Conservation (phyloP, 2,797 vertebrate species). For the Lophius americanus region DNA sequence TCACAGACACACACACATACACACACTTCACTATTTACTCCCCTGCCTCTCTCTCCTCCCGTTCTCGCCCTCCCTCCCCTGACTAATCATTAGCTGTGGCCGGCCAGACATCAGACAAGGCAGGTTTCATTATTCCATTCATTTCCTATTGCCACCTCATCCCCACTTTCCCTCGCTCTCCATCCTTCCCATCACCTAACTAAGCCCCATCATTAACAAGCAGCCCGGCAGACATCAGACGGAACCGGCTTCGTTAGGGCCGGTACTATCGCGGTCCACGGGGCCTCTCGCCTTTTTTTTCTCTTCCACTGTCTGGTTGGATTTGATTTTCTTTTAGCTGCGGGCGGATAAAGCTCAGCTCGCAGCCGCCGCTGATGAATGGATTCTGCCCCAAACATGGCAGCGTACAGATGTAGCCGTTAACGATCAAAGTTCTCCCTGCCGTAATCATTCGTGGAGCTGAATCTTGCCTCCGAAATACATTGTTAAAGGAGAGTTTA, state of each 20-base stretch:
- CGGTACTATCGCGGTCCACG: slow-evolving; percentile 46
- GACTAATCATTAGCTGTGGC: slow-evolving; percentile 47
- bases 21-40: neutral
- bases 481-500: slow-evolving; percentile 3
- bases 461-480: neutral
- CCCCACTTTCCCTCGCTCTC: slow-evolving; percentile 1
- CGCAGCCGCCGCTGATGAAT: slow-evolving; percentile 31
- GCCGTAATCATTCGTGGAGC: slow-evolving; percentile 12
- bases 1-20: neutral
- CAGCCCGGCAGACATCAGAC: slow-evolving; percentile 56
- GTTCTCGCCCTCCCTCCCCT: slow-evolving; percentile 23
- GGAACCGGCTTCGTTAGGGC: slow-evolving; percentile 53
- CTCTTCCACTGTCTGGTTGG: slow-evolving; percentile 17
- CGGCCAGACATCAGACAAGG: slow-evolving; percentile 43
- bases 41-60: neutral
- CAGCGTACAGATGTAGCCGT: slow-evolving; percentile 27
- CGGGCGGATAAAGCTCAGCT: slow-evolving; percentile 11
- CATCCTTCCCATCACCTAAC: slow-evolving; percentile 39
- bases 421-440: slow-evolving; percentile 17
- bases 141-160: slow-evolving; percentile 6
- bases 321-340: slow-evolving; percentile 7
- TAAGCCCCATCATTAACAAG: slow-evolving; percentile 63
- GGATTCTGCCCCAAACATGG: slow-evolving; percentile 34
- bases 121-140: slow-evolving; percentile 34
- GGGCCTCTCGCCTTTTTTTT: slow-evolving; percentile 27